Evolutionary conservation across 2,113 vertebrate genomes (phyloP).

Genomic region (Sorex araneus): DNA sequence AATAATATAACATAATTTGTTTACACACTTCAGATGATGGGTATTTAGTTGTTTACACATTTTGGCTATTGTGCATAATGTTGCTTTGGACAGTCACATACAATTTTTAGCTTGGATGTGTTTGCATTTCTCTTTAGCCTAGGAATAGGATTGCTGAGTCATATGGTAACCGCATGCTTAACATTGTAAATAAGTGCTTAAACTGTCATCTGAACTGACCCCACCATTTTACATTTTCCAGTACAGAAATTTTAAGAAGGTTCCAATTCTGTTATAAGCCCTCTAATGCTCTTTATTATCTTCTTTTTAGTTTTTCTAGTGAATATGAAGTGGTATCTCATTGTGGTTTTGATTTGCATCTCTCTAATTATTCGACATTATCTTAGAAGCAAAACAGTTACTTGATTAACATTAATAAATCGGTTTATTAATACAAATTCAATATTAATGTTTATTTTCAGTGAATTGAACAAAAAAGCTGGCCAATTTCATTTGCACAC

Average conservation of each 20-base stretch:
- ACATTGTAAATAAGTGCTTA: background rate
- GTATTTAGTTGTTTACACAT: background rate
- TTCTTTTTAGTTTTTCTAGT: background rate
- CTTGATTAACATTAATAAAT: conserved; percentile 67
- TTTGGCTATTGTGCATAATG: too few relatives aligned
- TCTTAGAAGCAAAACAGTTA: conserved; percentile 58
- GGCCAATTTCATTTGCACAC: conserved; percentile 49
- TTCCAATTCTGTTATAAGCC: background rate
- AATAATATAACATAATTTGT: background rate
- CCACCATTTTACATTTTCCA: background rate
- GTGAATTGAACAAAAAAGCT: conserved; percentile 58
- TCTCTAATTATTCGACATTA: conserved; percentile 59
- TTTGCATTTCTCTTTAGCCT: background rate
- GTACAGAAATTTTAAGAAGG: background rate
- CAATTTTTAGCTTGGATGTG: background rate
- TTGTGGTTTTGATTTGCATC: conserved; percentile 57
- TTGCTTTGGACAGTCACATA: background rate
- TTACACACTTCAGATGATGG: background rate
- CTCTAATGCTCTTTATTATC: background rate
- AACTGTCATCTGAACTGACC: background rate
- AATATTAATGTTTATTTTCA: conserved; percentile 76
- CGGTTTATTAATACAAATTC: conserved; percentile 70
- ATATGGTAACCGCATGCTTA: background rate
- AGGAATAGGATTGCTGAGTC: background rate
- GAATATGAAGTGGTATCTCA: conserved; percentile 15